Evolutionary conservation across 1,140 invertebrate species (phyloP), one percentile per base, ranked within the genome.

Genomic region (Drosophila yakuba): DNA sequence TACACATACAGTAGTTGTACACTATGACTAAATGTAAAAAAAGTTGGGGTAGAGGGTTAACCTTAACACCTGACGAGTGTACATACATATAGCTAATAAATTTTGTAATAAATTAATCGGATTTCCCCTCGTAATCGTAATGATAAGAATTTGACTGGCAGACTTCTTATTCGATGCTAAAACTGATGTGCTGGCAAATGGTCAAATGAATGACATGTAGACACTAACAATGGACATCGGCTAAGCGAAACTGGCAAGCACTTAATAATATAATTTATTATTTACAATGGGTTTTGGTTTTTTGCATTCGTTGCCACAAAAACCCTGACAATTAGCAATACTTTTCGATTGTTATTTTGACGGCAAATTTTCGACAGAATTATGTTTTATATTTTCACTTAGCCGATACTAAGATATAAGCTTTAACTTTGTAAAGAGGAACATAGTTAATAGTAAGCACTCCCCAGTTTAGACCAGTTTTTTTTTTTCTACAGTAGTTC

Each of bases 121-220:
- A 23, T 43, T 50, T 51, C 17, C 43, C 62, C 10, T 15, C 20
- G 54, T 41, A 41, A 28, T 43, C 38, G 23, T 56, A 56, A 56
- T 56, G n/a, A 43, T 50, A 66, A 66, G 45, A 60, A 51, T 56
- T 56, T 20, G 74, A 72, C 78, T 67, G 74, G 74, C 79, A 82
- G 68, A 71, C 61, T 60, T 58, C 68, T 74, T 82, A 82, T 82
- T 83, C 74, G 74, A 82, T 74, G 57, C 43, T 76, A 54, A 60
- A 54, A 25, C 44, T 17, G 50, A 39, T 47, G 55, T 52, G 47
- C 44, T 57, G 38, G 63, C 39, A 64, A 54, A 43, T 62, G 60
- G 12, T 50, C 44, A 32, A 35, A 35, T 15, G 35, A 17, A 64
- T 62, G 15, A 55, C 14, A 55, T 52, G 14, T 11, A 15, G 11